A percentile compares a stretch with the other conserved stretches of the same genome.
Evolutionary conservation across 2,888 invertebrate species (phyloP).

Genomic region (Agapostemon virescens): DNA sequence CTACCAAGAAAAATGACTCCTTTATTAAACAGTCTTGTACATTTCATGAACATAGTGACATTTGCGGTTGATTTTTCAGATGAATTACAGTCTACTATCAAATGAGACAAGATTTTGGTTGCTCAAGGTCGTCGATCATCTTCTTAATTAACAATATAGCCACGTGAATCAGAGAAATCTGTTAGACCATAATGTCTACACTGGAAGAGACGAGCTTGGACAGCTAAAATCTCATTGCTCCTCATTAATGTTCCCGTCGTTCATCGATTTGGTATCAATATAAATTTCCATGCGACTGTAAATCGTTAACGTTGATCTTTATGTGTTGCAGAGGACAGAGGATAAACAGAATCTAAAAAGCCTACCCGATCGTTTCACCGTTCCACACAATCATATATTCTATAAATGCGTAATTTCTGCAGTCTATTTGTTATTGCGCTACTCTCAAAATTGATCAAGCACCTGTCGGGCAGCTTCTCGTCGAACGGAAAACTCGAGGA

Average conservation of each 20-base stretch:
- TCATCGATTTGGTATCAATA: not conserved
- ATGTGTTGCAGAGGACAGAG: not conserved
- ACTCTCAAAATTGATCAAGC: not conserved
- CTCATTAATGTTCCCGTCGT: not conserved
- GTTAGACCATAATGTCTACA: not conserved
- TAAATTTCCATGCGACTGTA: constrained; percentile 4
- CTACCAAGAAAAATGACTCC: constrained; percentile 65
- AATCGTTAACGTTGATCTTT: not conserved
- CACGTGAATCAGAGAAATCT: not conserved
- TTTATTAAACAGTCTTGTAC: constrained; percentile 77
- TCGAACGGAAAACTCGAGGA: constrained; percentile 29
- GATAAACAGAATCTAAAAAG: not conserved
- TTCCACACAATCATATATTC: not conserved
- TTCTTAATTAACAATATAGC: not conserved
- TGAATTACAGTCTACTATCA: not conserved
- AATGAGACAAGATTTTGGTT: not conserved
- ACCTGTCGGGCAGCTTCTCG: not conserved
- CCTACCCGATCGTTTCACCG: not conserved
- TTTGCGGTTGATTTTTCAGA: constrained; percentile 21
- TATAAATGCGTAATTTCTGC: constrained; percentile 1
- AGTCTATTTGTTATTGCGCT: not conserved
- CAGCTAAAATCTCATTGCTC: not conserved
- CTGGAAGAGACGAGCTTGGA: not conserved
- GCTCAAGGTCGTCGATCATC: not conserved
- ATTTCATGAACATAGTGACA: constrained; percentile 61